phyloP scores from a whole-genome alignment of 2,113 vertebrate genomes.

The Mormoops blainvillei region DNA sequence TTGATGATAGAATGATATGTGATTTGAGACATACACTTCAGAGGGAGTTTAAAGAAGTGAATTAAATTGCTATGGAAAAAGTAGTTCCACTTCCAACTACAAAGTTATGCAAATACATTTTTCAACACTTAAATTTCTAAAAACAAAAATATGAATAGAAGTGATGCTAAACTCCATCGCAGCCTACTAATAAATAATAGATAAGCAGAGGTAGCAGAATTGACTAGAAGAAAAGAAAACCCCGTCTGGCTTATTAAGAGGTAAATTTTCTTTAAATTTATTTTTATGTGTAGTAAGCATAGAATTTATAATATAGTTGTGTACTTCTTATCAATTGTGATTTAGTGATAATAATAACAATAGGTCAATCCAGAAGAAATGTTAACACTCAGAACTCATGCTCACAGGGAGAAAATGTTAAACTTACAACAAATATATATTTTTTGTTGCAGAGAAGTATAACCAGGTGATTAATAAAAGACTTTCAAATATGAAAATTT shows the following conservation, averaged over 20 bases:
- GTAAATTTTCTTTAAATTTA: not conserved
- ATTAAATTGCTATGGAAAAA: not conserved
- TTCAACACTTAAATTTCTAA: not conserved
- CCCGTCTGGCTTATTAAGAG: not conserved
- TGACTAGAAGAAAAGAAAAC: not conserved
- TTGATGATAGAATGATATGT: not conserved
- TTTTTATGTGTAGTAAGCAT: not conserved
- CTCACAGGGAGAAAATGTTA: not conserved
- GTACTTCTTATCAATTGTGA: not conserved
- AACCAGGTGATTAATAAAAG: not conserved
- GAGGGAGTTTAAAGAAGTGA: slow-evolving; percentile 13
- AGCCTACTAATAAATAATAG: slow-evolving; percentile 12
- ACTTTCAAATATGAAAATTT: not conserved
- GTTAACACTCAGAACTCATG: not conserved
- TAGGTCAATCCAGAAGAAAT: slow-evolving; percentile 12
- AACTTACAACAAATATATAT: not conserved
- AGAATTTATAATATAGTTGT: not conserved
- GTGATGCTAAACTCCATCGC: not conserved
- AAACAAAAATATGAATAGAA: not conserved
- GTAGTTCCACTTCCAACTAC: not conserved
- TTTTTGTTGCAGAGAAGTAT: slow-evolving; percentile 12
- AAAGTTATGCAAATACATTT: not conserved
- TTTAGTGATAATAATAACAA: not conserved
- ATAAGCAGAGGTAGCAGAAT: not conserved
- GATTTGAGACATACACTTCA: not conserved